Evolutionary conservation across 2,113 vertebrate species (phyloP).

Genomic region (Lathamus discolor): DNA sequence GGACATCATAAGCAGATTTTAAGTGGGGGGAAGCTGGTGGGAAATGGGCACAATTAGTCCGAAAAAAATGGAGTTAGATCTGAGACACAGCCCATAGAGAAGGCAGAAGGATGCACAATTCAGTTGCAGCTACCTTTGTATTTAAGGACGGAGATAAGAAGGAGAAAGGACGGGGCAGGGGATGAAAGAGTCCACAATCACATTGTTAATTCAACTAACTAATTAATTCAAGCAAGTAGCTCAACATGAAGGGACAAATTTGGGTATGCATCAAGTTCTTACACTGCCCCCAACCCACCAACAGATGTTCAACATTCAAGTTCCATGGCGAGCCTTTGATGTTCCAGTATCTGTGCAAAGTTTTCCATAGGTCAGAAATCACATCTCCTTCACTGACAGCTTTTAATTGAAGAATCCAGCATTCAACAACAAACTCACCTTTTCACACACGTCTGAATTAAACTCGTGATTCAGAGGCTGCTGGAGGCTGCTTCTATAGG

Average conservation of each 20-base stretch:
- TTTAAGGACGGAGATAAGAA: neutral
- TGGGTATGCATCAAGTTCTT: neutral
- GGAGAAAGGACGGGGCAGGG: neutral
- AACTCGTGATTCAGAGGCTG: neutral
- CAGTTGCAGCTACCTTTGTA: neutral
- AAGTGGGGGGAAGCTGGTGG: neutral
- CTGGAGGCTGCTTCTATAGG: conserved; percentile 60
- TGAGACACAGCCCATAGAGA: neutral
- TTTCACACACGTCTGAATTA: neutral
- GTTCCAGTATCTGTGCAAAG: neutral
- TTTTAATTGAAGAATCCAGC: conserved; percentile 16
- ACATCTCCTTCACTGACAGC: neutral
- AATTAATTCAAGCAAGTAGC: neutral
- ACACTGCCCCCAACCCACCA: neutral
- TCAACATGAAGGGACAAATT: neutral
- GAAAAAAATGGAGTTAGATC: neutral
- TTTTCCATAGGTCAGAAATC: conserved; percentile 21
- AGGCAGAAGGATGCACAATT: neutral
- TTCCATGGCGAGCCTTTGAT: neutral
- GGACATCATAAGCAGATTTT: neutral
- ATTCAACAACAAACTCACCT: conserved; percentile 32
- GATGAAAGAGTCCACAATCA: neutral
- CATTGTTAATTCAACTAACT: neutral
- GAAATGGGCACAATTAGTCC: neutral
- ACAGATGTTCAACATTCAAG: neutral